phyloP scores from a whole-genome alignment of 2,797 vertebrate species.

The Tragopan temminckii region DNA sequence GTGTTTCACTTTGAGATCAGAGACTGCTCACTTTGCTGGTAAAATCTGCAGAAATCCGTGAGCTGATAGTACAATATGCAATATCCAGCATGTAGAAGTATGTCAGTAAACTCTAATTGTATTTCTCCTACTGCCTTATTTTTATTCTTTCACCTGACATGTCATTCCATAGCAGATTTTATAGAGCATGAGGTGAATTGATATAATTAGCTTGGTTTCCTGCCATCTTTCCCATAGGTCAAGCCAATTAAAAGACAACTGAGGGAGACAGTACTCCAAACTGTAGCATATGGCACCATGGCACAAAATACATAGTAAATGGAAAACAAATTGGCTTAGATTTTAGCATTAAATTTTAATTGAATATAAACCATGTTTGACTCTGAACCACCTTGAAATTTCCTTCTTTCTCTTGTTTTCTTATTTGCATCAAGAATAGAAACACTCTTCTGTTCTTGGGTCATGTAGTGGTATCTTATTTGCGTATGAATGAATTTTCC shows the following conservation, averaged over 20 bases:
- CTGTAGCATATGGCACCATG: constrained; percentile 76
- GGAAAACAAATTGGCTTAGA: constrained; percentile 56
- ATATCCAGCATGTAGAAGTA: not conserved
- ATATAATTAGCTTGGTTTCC: constrained; percentile 79
- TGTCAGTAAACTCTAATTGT: not conserved
- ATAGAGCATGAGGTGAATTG: constrained; percentile 61
- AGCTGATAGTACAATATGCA: not conserved
- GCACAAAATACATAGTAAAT: constrained; percentile 56
- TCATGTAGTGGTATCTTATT: not conserved
- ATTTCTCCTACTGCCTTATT: not conserved
- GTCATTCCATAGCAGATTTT: constrained; percentile 62
- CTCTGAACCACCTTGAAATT: constrained; percentile 53
- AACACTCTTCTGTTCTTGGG: not conserved
- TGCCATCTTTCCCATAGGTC: constrained; percentile 80
- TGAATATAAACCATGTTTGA: constrained; percentile 50
- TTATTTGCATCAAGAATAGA: not conserved
- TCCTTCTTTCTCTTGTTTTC: not conserved
- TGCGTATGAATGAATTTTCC: not conserved
- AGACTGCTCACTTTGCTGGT: not conserved
- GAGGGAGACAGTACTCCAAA: constrained; percentile 67
- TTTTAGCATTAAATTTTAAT: constrained; percentile 71
- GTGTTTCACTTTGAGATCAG: not conserved
- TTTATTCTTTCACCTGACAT: constrained; percentile 25
- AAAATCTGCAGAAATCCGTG: not conserved
- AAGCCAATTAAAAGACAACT: constrained; percentile 79